Percentiles rank a stretch among this genome's conserved stretches.
Conservation (phyloP, 2,888 invertebrate species). For the Exocentrus adspersus region DNA sequence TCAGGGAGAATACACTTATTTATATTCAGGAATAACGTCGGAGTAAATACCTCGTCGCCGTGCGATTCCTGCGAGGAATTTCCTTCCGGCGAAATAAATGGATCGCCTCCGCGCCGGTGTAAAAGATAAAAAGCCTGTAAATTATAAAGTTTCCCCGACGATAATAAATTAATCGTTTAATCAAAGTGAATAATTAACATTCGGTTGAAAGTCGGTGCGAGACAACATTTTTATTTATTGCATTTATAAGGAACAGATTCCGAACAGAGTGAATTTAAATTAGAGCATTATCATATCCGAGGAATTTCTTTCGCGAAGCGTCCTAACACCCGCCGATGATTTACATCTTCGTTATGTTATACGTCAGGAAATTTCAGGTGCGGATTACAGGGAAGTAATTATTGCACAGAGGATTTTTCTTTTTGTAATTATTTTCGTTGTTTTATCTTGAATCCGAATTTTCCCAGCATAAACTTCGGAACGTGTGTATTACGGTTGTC, state of each 20-base stretch:
- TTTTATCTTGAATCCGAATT: too few species aligned
- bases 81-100: slow-evolving; percentile 1
- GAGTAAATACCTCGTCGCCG: neutral
- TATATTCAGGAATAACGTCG: neutral
- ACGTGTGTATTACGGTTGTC: neutral
- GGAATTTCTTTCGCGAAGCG: neutral
- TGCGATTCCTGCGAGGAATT: neutral
- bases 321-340: slow-evolving; percentile 5
- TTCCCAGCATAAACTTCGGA: neutral
- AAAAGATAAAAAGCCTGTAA: slow-evolving; percentile 26
- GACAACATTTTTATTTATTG: slow-evolving; percentile 23
- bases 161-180: slow-evolving; percentile 30
- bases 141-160: slow-evolving; percentile 24
- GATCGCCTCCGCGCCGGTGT: neutral
- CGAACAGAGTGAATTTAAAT: slow-evolving; percentile 22
- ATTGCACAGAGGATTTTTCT: too few species aligned
- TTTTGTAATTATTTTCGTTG: too few species aligned
- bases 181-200: slow-evolving; percentile 30
- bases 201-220: slow-evolving; percentile 16
- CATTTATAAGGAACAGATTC: slow-evolving; percentile 22
- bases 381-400: too few species aligned
- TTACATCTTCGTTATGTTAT: neutral
- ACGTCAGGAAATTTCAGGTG: neutral
- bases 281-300: slow-evolving; percentile 23
- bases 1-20: neutral